Conservation (phyloP, 2,113 vertebrate genomes). For the Solenodon paradoxus region DNA sequence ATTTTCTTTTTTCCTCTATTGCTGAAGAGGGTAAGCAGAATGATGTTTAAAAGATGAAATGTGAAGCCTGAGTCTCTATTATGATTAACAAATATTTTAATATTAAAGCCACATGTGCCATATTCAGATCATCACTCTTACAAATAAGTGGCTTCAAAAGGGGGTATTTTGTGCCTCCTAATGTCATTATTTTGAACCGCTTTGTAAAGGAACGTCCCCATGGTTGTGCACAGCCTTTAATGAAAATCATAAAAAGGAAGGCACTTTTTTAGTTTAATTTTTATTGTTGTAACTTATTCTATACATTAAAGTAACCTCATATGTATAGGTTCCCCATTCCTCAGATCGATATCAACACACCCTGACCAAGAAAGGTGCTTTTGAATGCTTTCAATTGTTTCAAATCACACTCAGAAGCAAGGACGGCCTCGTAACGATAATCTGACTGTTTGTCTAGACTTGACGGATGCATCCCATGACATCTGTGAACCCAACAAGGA, state of each 20-base stretch:
- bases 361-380: too few relatives aligned
- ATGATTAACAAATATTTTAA: not conserved
- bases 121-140: not conserved
- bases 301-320: too few relatives aligned
- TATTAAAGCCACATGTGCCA: not conserved
- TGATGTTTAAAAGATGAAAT: not conserved
- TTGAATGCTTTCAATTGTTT: not conserved
- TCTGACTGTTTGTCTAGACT: constrained; percentile 76
- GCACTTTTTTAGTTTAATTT: too few relatives aligned
- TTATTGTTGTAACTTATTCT: too few relatives aligned
- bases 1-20: constrained; percentile 83
- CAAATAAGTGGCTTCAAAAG: not conserved
- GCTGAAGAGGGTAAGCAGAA: constrained; percentile 85
- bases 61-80: not conserved
- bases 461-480: constrained; percentile 82
- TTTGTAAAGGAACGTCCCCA: not conserved
- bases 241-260: not conserved
- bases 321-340: too few relatives aligned
- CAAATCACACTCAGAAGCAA: not conserved
- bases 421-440: not conserved
- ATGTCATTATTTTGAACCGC: not conserved
- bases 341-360: too few relatives aligned
- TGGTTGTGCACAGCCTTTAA: not conserved
- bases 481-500: constrained; percentile 93
- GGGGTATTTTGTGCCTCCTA: not conserved